Conservation (phyloP, 1,140 invertebrate genomes). For the Heliconius nattereri region DNA sequence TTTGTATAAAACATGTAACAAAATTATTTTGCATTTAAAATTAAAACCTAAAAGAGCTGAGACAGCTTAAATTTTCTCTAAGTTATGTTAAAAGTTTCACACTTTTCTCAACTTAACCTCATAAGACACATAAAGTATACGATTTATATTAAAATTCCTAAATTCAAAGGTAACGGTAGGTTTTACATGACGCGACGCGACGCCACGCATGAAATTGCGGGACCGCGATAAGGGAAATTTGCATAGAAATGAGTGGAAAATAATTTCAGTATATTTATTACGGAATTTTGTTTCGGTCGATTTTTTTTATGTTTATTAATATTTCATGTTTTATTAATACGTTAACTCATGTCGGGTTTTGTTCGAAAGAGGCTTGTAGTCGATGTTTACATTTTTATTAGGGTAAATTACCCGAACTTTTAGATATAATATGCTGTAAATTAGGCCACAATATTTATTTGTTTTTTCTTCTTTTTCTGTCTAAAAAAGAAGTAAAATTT, state of each 20-base stretch:
- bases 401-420: no score
- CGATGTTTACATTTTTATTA: neutral
- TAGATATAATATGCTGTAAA: no score
- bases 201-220: conserved; percentile 15
- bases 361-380: neutral
- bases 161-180: conserved; percentile 1
- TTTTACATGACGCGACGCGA: conserved; percentile 10
- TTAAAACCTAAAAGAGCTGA: no score
- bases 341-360: conserved; percentile 11
- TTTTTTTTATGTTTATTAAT: conserved; percentile 4
- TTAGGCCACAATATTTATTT: no score
- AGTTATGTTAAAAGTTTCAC: no score
- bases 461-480: no score
- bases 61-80: no score
- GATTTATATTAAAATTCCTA: neutral
- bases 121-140: neutral
- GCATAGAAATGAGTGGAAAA: conserved; percentile 18
- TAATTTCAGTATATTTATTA: conserved; percentile 22
- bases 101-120: neutral
- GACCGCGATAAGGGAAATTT: conserved; percentile 12
- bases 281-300: neutral
- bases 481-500: no score
- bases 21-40: no score
- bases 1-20: no score
- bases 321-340: conserved; percentile 21